These are phyloP conservation scores for Eciton burchellii DNA, from an alignment of 1,140 invertebrate genomes.

Conservation along the genomic window DNA sequence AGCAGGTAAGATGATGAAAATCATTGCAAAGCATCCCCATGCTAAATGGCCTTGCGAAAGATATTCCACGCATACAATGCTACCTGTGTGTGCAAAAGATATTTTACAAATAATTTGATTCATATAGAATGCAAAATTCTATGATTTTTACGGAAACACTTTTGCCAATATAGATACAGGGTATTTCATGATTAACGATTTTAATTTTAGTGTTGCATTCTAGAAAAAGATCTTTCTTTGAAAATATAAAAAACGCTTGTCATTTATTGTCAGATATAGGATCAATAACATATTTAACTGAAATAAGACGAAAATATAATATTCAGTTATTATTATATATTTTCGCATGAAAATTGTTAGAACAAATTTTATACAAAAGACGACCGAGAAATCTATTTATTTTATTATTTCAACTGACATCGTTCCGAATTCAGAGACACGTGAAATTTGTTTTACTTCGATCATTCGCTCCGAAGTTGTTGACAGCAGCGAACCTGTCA, in stretches of 20 bases:
- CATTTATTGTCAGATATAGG: no score
- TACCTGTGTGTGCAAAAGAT: constrained; percentile 79
- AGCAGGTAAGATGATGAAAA: constrained; percentile 82
- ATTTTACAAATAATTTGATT: constrained; percentile 24
- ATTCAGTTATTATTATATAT: no score
- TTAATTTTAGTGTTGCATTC: not conserved
- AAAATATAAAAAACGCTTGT: no score
- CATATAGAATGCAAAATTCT: constrained; percentile 37
- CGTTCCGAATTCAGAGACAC: no score
- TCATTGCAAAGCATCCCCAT: constrained; percentile 83
- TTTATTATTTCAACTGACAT: not conserved
- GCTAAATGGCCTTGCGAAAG: constrained; percentile 79
- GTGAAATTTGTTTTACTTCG: not conserved
- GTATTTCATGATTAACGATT: constrained; percentile 1
- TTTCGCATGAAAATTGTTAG: no score
- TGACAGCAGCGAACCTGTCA: no score
- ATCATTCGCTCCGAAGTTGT: not conserved
- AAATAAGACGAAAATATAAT: no score
- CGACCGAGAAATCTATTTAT: not conserved
- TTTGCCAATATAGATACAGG: not conserved
- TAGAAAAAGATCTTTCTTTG: not conserved
- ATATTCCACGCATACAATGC: constrained; percentile 81
- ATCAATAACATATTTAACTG: not conserved
- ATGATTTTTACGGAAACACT: constrained; percentile 2
- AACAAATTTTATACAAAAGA: no score